Percentiles rank a stretch among this genome's conserved stretches.
Evolutionary conservation across 2,888 invertebrate genomes (phyloP).

Genomic region (Drosophila merina): DNA sequence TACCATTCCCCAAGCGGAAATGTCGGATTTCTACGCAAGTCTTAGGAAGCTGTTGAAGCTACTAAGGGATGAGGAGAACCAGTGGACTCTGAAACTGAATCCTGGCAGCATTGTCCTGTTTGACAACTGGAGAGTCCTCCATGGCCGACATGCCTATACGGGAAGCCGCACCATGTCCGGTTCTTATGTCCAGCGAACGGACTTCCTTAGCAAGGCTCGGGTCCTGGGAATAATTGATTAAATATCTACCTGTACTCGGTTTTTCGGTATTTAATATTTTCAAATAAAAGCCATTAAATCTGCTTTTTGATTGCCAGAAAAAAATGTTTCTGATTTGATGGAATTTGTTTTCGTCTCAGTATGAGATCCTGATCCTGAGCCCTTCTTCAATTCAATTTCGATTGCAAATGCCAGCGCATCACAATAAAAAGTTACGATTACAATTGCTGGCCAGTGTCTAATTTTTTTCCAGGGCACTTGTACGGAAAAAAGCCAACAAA

Average conservation of each 20-base stretch:
- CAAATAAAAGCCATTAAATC: background rate
- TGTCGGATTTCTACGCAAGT: conserved; percentile 87
- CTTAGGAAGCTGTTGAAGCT: conserved; percentile 85
- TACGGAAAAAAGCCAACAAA: conserved; percentile 44
- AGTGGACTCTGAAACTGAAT: conserved; percentile 86
- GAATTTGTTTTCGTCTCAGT: background rate
- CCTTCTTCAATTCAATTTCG: conserved; percentile 34
- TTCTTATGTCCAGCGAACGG: conserved; percentile 89
- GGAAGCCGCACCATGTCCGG: conserved; percentile 89
- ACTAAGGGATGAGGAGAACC: conserved; percentile 85
- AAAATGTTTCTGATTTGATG: conserved; percentile 2
- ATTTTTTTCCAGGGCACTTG: conserved; percentile 39
- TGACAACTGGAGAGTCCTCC: conserved; percentile 92
- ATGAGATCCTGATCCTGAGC: background rate
- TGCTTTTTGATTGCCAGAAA: background rate
- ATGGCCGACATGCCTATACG: conserved; percentile 89
- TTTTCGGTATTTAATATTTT: background rate
- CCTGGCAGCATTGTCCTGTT: conserved; percentile 90
- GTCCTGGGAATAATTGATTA: conserved; percentile 84
- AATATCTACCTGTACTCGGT: conserved; percentile 4
- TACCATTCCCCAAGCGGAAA: conserved; percentile 85
- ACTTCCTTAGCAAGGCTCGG: conserved; percentile 87
- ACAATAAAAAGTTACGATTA: conserved; percentile 69
- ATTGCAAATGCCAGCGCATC: conserved; percentile 47
- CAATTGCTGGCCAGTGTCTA: conserved; percentile 67